Percentiles rank a stretch among this genome's conserved stretches.
These are phyloP conservation scores for Takifugu bimaculatus DNA, from an alignment of 2,113 vertebrate species.

Conservation along the genomic window DNA sequence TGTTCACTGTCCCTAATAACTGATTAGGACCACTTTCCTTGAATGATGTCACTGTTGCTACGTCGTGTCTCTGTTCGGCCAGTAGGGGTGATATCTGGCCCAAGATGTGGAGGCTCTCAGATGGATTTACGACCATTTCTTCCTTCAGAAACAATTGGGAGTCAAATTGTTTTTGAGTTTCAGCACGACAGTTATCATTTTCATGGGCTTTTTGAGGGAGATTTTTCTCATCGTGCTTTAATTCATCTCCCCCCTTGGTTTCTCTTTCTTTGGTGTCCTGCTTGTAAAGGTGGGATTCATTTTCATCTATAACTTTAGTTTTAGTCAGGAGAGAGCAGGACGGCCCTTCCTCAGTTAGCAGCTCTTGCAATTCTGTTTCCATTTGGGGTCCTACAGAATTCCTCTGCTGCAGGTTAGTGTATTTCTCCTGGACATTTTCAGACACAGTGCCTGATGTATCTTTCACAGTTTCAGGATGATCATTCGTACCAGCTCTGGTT, in stretches of 20 bases:
- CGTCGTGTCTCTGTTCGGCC: conserved; percentile 22
- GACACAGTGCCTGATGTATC: conserved; percentile 16
- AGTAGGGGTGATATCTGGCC: background rate
- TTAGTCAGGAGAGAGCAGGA: conserved; percentile 31
- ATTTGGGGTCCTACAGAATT: conserved; percentile 14
- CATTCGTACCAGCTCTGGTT: conserved; percentile 15
- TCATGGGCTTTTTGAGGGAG: background rate
- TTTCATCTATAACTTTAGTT: conserved; percentile 53
- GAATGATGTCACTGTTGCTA: background rate
- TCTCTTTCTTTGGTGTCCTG: conserved; percentile 23
- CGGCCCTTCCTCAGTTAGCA: conserved; percentile 23
- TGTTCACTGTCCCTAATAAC: conserved; percentile 17
- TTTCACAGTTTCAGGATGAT: conserved; percentile 16
- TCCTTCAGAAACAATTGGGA: background rate
- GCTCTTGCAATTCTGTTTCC: conserved; percentile 29
- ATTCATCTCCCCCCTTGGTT: conserved; percentile 11
- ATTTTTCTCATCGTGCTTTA: background rate
- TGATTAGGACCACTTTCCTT: conserved; percentile 2
- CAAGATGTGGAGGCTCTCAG: background rate
- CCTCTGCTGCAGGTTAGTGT: conserved; percentile 3
- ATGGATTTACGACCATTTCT: background rate
- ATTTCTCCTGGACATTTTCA: conserved; percentile 19
- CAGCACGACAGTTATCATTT: background rate
- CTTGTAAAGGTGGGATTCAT: conserved; percentile 34
- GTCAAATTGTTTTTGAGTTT: background rate